A percentile compares a stretch with the other conserved stretches of the same genome.
Evolutionary conservation across 2,113 vertebrate species (phyloP).

Genomic region (Tor tambroides): DNA sequence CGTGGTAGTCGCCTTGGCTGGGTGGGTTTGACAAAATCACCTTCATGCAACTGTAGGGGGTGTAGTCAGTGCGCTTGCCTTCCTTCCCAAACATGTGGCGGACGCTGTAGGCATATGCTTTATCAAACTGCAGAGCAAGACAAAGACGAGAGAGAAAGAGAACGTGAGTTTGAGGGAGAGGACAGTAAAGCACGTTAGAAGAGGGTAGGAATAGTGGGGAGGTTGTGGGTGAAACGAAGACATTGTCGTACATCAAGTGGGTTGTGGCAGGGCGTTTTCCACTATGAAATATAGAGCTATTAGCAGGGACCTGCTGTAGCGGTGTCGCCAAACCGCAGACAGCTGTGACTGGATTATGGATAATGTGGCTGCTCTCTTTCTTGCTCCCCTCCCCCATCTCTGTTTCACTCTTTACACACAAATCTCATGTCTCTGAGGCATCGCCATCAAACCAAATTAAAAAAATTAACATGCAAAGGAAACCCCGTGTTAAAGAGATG

Average conservation of each 20-base stretch:
- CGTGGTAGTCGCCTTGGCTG: slow-evolving; percentile 94
- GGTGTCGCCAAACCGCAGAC: slow-evolving; percentile 64
- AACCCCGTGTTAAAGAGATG: too few species aligned
- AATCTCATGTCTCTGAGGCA: slow-evolving; percentile 18
- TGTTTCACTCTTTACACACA: not conserved
- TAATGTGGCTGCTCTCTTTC: slow-evolving; percentile 54
- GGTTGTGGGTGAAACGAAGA: slow-evolving; percentile 69
- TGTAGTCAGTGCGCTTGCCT: slow-evolving; percentile 95
- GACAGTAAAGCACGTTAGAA: slow-evolving; percentile 13
- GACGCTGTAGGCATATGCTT: slow-evolving; percentile 93
- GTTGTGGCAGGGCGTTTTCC: slow-evolving; percentile 68
- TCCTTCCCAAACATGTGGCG: slow-evolving; percentile 97
- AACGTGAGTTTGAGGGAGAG: slow-evolving; percentile 61
- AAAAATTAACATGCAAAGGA: not conserved
- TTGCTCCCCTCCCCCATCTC: not conserved
- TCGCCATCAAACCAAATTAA: slow-evolving; percentile 8
- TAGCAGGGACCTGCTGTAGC: slow-evolving; percentile 69
- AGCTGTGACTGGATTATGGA: slow-evolving; percentile 68
- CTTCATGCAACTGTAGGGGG: slow-evolving; percentile 98
- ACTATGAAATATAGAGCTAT: slow-evolving; percentile 71
- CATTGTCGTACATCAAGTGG: slow-evolving; percentile 67
- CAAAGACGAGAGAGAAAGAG: slow-evolving; percentile 56
- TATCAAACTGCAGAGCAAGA: slow-evolving; percentile 88
- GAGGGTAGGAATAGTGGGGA: slow-evolving; percentile 54
- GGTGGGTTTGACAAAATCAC: slow-evolving; percentile 96